Conservation (phyloP, 2,888 invertebrate species). For the Philaethria dido region DNA sequence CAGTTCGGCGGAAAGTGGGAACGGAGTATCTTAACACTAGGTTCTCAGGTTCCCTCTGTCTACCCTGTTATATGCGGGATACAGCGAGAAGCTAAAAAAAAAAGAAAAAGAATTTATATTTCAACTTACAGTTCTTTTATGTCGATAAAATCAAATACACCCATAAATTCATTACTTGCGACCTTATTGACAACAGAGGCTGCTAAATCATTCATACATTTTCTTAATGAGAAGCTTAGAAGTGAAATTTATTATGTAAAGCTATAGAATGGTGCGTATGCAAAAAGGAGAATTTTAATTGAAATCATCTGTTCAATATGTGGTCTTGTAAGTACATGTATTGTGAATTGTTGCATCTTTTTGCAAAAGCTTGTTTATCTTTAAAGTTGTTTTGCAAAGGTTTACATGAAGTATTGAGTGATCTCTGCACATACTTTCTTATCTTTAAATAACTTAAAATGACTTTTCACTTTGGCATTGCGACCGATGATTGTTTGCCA, state of each 20-base stretch:
- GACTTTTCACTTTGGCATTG: conserved; percentile 30
- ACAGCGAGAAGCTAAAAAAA: too few relatives aligned
- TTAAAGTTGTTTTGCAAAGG: background rate
- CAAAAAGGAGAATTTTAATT: conserved; percentile 5
- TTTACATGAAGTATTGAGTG: background rate
- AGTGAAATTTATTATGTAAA: conserved; percentile 26
- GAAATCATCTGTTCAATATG: conserved; percentile 4
- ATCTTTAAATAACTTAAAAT: conserved; percentile 13
- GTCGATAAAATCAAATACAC: background rate
- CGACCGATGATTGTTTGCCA: conserved; percentile 54
- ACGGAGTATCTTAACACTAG: too few relatives aligned
- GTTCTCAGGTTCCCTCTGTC: too few relatives aligned
- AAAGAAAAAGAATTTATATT: too few relatives aligned
- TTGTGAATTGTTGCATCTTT: background rate
- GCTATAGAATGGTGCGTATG: background rate
- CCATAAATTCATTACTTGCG: conserved; percentile 9
- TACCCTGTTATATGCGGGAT: too few relatives aligned
- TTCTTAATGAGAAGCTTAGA: conserved; percentile 18
- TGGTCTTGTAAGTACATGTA: background rate
- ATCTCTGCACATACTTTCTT: conserved; percentile 5
- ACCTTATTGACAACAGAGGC: conserved; percentile 15
- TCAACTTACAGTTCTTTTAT: background rate
- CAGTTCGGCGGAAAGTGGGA: too few relatives aligned
- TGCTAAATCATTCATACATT: conserved; percentile 9
- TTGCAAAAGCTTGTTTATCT: background rate